Conservation (phyloP, 2,888 invertebrate species). For the Panorpa germanica region DNA sequence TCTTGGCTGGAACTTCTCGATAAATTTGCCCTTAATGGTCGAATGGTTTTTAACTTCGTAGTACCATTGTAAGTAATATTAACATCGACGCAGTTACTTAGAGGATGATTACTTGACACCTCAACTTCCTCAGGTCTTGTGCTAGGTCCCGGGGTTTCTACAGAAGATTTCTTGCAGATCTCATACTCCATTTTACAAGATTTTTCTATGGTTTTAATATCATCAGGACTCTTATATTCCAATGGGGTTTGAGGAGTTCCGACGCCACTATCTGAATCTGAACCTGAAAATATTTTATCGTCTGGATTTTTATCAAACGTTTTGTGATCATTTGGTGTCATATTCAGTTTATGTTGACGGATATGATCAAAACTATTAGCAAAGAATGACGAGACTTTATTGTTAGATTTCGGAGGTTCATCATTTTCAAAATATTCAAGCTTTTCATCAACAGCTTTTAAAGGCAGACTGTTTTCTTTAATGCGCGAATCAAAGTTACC, state of each 20-base stretch:
- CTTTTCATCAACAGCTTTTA: constrained; percentile 25
- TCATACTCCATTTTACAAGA: background rate
- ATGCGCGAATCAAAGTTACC: constrained; percentile 25
- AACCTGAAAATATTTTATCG: constrained; percentile 15
- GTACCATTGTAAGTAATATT: constrained; percentile 66
- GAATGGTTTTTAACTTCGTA: constrained; percentile 57
- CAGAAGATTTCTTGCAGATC: too few species aligned
- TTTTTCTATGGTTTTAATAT: background rate
- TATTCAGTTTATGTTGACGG: constrained; percentile 19
- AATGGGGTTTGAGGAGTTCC: constrained; percentile 41
- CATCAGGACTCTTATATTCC: constrained; percentile 17
- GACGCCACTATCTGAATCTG: constrained; percentile 37
- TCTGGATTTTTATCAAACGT: constrained; percentile 9
- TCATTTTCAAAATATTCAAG: constrained; percentile 24
- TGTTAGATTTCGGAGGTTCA: constrained; percentile 15
- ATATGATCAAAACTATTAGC: constrained; percentile 11
- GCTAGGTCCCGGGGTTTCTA: too few species aligned
- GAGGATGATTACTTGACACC: constrained; percentile 36
- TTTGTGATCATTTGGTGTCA: constrained; percentile 25
- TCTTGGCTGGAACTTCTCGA: constrained; percentile 8
- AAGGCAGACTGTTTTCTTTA: constrained; percentile 24
- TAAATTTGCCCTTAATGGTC: constrained; percentile 23
- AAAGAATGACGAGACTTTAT: constrained; percentile 19
- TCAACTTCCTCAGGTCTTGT: constrained; percentile 8
- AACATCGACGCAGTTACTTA: constrained; percentile 56